Percentiles rank a stretch among this genome's conserved stretches.
Evolutionary conservation across 1,140 invertebrate species (phyloP).

Genomic region (Drosophila pruinosa): DNA sequence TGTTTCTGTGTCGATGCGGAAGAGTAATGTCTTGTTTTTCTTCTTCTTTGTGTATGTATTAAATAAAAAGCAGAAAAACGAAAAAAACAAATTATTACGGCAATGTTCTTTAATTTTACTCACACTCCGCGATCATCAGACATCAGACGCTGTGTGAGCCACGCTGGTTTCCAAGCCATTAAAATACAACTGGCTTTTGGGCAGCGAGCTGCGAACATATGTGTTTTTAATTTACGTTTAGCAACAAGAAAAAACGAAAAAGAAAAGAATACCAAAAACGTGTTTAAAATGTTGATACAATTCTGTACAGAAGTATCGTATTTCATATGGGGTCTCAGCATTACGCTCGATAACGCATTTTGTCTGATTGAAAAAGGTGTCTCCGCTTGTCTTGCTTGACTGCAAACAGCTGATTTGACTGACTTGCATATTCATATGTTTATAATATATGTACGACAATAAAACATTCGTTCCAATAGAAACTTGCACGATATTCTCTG

Average conservation of each 20-base stretch:
- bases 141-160: conserved; percentile 55
- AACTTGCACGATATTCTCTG: background rate
- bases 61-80: background rate
- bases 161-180: conserved; percentile 54
- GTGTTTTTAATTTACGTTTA: conserved; percentile 30
- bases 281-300: conserved; percentile 63
- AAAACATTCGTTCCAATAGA: background rate
- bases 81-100: conserved; percentile 66
- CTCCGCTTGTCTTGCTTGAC: conserved; percentile 3
- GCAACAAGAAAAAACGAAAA: background rate
- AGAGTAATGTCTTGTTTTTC: conserved; percentile 56
- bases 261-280: conserved; percentile 57
- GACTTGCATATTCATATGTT: too few relatives aligned
- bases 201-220: conserved; percentile 7
- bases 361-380: conserved; percentile 7
- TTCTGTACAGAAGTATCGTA: conserved; percentile 46
- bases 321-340: too few relatives aligned
- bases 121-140: conserved; percentile 25
- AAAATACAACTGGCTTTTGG: conserved; percentile 48
- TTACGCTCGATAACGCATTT: conserved; percentile 61
- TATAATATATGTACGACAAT: background rate
- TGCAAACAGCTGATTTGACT: background rate
- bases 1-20: conserved; percentile 53
- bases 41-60: conserved; percentile 44
- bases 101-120: conserved; percentile 76